Evolutionary conservation across 2,797 vertebrate genomes (phyloP).

Genomic region (Pangasius macronema): DNA sequence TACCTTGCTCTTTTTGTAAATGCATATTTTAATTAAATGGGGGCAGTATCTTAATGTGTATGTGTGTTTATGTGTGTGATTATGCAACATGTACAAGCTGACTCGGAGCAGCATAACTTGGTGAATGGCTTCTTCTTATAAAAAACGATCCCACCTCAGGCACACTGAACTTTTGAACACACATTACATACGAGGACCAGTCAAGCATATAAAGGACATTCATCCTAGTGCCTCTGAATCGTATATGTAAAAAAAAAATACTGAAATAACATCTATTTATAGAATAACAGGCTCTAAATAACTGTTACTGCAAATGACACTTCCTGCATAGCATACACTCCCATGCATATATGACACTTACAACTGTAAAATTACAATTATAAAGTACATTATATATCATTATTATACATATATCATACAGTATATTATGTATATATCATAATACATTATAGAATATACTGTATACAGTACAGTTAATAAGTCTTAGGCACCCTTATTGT

Average conservation of each 20-base stretch:
- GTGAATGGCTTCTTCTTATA: background rate
- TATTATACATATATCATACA: background rate
- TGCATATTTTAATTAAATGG: slow-evolving; percentile 21
- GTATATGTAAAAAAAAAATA: background rate
- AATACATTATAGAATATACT: background rate
- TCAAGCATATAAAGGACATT: background rate
- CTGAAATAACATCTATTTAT: background rate
- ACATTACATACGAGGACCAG: no score
- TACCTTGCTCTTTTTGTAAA: background rate
- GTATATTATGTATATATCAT: background rate
- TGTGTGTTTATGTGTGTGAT: background rate
- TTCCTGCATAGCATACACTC: background rate
- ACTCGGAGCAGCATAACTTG: background rate
- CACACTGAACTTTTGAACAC: background rate
- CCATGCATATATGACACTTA: background rate
- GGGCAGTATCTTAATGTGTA: background rate
- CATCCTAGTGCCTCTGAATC: background rate
- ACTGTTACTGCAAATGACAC: background rate
- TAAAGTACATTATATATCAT: background rate
- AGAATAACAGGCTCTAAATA: background rate
- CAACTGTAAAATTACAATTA: background rate
- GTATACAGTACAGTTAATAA: background rate
- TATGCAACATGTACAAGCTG: no score
- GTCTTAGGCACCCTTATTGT: background rate
- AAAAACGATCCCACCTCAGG: background rate